Percentiles rank a stretch among this genome's conserved stretches.
Evolutionary conservation across 2,888 invertebrate genomes (phyloP).

Genomic region (Mactromeris polynyma): DNA sequence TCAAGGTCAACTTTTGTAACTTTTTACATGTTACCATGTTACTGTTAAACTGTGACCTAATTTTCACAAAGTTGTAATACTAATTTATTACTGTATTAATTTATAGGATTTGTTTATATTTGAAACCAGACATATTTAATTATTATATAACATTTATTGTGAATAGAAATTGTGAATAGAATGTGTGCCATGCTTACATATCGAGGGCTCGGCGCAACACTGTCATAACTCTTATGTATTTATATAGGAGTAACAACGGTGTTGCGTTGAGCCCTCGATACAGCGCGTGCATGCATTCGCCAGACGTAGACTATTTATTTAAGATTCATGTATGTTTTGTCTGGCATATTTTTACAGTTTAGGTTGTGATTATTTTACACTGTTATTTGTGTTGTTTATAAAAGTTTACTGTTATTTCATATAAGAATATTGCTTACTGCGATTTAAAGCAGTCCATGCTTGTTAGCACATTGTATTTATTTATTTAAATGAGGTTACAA

Average conservation of each 20-base stretch:
- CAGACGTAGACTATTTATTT: background rate
- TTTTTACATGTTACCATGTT: too few relatives aligned
- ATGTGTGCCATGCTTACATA: background rate
- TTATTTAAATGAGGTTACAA: background rate
- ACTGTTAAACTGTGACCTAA: too few relatives aligned
- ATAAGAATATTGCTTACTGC: background rate
- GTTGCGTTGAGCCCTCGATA: too few relatives aligned
- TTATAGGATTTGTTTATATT: background rate
- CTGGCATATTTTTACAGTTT: background rate
- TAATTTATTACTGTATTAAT: background rate
- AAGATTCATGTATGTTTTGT: background rate
- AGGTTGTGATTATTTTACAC: background rate
- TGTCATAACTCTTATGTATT: too few relatives aligned
- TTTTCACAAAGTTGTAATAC: too few relatives aligned
- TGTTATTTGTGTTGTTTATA: background rate
- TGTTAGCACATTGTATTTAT: background rate
- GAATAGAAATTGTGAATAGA: background rate
- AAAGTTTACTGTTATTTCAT: background rate
- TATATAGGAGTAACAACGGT: too few relatives aligned
- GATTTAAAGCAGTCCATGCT: background rate
- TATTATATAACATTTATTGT: background rate
- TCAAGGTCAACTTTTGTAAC: too few relatives aligned
- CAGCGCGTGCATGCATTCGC: background rate
- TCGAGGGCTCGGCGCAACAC: too few relatives aligned
- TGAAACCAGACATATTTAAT: background rate